Evolutionary conservation across 2,888 invertebrate genomes (phyloP).

Genomic region (Pyrocoelia pectoralis): DNA sequence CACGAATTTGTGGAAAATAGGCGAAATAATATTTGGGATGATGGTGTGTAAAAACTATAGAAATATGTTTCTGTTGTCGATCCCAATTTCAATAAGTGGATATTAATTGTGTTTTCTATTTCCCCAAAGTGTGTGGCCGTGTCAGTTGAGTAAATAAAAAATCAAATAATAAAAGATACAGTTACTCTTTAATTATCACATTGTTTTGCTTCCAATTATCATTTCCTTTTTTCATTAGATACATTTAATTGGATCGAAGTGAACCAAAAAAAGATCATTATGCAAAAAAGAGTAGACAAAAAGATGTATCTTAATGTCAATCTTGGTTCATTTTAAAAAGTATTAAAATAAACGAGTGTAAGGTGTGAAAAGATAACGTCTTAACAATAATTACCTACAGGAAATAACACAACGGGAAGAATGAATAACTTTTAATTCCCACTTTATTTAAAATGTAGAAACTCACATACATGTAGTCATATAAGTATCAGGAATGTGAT

Average conservation of each 20-base stretch:
- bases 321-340: conserved; percentile 1
- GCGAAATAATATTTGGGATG: no score
- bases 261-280: background rate
- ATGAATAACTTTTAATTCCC: background rate
- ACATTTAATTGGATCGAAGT: background rate
- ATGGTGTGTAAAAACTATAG: no score
- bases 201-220: background rate
- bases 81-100: no score
- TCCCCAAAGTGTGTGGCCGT: background rate
- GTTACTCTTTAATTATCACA: conserved; percentile 2
- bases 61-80: no score
- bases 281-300: background rate
- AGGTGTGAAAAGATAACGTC: conserved; percentile 3
- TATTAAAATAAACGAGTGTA: conserved; percentile 8
- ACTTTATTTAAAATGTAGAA: conserved; percentile 21
- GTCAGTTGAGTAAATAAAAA: background rate
- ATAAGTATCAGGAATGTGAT: conserved; percentile 38
- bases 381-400: conserved; percentile 24
- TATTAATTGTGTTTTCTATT: no score
- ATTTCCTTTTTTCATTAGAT: background rate
- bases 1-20: no score
- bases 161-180: background rate
- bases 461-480: conserved; percentile 29
- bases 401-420: conserved; percentile 12
- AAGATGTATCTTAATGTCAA: conserved; percentile 10